Evolutionary conservation across 2,797 vertebrate species (phyloP).

Genomic region (Glossophaga mutica): DNA sequence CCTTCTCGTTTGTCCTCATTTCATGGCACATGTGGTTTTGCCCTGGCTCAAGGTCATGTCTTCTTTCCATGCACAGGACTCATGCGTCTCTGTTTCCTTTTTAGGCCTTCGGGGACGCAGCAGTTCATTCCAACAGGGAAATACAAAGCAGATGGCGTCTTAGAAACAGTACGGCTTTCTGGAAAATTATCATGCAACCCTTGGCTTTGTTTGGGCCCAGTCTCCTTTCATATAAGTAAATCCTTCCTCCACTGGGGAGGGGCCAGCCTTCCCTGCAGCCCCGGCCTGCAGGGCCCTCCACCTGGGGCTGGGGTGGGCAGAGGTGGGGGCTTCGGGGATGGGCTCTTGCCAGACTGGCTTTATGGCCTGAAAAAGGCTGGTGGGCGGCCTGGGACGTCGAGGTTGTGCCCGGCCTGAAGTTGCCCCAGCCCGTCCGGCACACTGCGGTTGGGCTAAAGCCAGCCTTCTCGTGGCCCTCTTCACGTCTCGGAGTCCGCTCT

Average conservation of each 20-base stretch:
- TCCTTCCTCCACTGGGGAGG: slow-evolving; percentile 29
- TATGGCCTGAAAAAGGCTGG: not conserved
- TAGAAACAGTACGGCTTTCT: slow-evolving; percentile 84
- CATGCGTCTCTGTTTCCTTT: slow-evolving; percentile 69
- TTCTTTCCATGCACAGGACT: not conserved
- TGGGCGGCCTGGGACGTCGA: accelerated
- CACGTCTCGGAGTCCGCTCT: not conserved
- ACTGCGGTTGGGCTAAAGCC: too few species aligned
- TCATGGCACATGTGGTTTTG: not conserved
- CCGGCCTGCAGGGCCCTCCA: not conserved
- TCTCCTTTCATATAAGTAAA: slow-evolving; percentile 70
- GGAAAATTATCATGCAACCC: slow-evolving; percentile 54
- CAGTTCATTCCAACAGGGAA: slow-evolving; percentile 86
- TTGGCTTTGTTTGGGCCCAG: slow-evolving; percentile 57
- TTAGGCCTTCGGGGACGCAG: slow-evolving; percentile 82
- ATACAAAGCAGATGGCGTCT: slow-evolving; percentile 87
- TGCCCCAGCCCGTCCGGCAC: accelerated
- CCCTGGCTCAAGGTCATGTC: not conserved
- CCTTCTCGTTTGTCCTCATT: not conserved
- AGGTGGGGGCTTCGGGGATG: not conserved
- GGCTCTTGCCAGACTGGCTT: not conserved
- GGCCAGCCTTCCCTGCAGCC: not conserved
- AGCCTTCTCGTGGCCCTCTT: not conserved
- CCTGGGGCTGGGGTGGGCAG: not conserved
- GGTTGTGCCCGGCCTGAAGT: not conserved